A percentile compares a stretch with the other conserved stretches of the same genome.
These are phyloP conservation scores for Drosophila colorata DNA, from an alignment of 2,888 invertebrate species.

Conservation along the genomic window DNA sequence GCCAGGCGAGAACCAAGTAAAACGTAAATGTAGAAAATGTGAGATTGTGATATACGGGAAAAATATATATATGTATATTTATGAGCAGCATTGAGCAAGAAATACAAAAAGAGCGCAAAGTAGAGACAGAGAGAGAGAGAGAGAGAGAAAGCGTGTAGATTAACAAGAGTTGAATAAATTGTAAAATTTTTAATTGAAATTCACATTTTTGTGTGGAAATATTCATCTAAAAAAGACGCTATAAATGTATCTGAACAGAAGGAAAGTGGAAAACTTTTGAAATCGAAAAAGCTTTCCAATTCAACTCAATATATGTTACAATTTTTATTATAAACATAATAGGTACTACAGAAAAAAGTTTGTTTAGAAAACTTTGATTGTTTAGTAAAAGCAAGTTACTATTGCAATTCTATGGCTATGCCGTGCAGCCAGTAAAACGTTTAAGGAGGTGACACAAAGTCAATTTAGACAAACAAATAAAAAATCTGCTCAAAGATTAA, in stretches of 20 bases:
- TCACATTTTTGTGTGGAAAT: not conserved
- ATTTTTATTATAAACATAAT: no score
- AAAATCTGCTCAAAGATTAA: not conserved
- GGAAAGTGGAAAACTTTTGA: not conserved
- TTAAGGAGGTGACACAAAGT: not conserved
- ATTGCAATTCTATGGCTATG: no score
- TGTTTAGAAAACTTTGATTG: no score
- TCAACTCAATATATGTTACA: not conserved
- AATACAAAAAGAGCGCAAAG: not conserved
- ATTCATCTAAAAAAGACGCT: no score
- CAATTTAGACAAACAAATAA: not conserved
- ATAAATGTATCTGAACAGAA: not conserved
- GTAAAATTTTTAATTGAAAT: slow-evolving; percentile 2
- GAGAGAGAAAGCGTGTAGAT: slow-evolving; percentile 14
- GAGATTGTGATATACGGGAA: slow-evolving; percentile 6
- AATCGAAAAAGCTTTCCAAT: not conserved
- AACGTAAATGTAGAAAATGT: slow-evolving; percentile 3
- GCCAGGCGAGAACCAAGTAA: slow-evolving; percentile 14
- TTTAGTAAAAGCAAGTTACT: no score
- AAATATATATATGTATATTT: not conserved
- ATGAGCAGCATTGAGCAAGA: not conserved
- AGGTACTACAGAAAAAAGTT: no score
- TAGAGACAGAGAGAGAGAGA: not conserved
- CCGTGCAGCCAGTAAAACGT: slow-evolving; percentile 1
- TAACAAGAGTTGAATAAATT: slow-evolving; percentile 3